Evolutionary conservation across 2,113 vertebrate genomes (phyloP).

Genomic region (Bettongia penicillata): DNA sequence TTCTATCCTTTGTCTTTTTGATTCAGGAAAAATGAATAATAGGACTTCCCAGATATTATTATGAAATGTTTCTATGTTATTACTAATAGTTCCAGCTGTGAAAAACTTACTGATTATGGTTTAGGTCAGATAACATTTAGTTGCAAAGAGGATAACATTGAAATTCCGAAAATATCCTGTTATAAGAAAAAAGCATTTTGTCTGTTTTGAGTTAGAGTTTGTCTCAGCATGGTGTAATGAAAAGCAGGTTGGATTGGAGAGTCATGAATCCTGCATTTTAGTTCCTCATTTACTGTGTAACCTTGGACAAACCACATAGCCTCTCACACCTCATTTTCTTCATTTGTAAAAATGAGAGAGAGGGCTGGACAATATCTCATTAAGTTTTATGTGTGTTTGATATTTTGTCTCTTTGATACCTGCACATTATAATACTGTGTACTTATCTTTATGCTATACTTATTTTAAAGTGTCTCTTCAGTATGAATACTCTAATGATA

Average conservation of each 20-base stretch:
- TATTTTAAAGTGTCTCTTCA: not conserved
- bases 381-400: not conserved
- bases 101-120: not conserved
- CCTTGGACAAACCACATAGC: not conserved
- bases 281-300: not conserved
- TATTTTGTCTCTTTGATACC: not conserved
- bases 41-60: slow-evolving; percentile 15
- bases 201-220: not conserved
- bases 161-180: not conserved
- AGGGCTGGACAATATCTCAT: not conserved
- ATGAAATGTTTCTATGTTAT: not conserved
- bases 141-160: not conserved
- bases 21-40: not conserved
- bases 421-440: not conserved
- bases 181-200: not conserved
- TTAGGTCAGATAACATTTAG: not conserved
- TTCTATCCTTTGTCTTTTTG: not conserved
- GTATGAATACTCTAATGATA: not conserved
- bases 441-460: not conserved
- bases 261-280: not conserved
- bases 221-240: not conserved
- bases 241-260: not conserved
- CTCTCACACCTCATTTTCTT: not conserved
- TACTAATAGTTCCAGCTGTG: not conserved
- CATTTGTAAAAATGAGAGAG: not conserved